A percentile compares a stretch with the other conserved stretches of the same genome.
Conservation (phyloP, 64 coral and sea anemone species). For the Montipora efflorescens region DNA sequence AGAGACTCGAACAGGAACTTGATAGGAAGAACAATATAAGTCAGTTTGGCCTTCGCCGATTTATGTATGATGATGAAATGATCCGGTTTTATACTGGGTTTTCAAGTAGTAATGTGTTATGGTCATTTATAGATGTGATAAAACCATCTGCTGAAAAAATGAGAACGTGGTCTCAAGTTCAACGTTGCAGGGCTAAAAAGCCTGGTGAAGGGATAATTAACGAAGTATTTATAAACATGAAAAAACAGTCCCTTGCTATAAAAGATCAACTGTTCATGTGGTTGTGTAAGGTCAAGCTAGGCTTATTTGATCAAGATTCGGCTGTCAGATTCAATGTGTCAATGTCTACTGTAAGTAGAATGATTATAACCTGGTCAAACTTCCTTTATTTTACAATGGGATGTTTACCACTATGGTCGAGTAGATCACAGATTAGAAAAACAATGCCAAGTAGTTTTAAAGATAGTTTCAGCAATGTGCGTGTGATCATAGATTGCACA, state of each 20-base stretch:
- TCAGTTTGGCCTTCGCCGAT: background rate
- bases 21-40: background rate
- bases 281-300: constrained; percentile 52
- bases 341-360: constrained; percentile 15
- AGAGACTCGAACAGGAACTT: background rate
- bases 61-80: constrained; percentile 29
- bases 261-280: constrained; percentile 61
- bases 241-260: constrained; percentile 48
- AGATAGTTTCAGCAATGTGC: constrained; percentile 28
- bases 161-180: constrained; percentile 57
- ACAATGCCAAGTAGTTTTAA: constrained; percentile 23
- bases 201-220: constrained; percentile 11
- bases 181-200: constrained; percentile 42
- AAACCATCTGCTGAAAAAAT: constrained; percentile 45
- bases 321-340: constrained; percentile 60
- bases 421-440: constrained; percentile 50
- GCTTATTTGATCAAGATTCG: constrained; percentile 62
- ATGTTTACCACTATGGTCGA: constrained; percentile 34
- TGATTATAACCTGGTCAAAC: constrained; percentile 40
- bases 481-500: constrained; percentile 59
- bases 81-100: constrained; percentile 54
- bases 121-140: constrained; percentile 45
- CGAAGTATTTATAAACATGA: constrained; percentile 50
- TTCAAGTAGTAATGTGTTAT: constrained; percentile 33
- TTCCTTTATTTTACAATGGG: constrained; percentile 56